Evolutionary conservation across 2,113 vertebrate genomes (phyloP), one percentile per base, ranked within the genome.

Genomic region (Psophia crepitans): DNA sequence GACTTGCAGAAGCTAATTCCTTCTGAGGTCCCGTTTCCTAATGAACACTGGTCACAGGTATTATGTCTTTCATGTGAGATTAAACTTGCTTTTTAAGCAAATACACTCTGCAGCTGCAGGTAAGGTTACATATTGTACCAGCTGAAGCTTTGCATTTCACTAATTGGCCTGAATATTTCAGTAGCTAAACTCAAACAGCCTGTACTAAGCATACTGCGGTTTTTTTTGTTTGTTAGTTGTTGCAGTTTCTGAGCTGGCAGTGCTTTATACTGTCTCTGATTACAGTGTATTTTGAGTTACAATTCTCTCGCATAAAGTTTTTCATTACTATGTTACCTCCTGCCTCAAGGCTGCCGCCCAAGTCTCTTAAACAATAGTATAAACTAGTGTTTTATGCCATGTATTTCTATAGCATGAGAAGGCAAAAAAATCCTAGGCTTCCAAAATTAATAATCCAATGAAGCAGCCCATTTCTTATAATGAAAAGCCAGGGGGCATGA

Each of bases 31-130:
- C 20, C 41, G 28, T 79, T 82, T 94, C 33, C 37, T 92, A 83
- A 84, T 70, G 70, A 93, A 49, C 44, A 61, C 12, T 65, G 48
- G 63, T 33, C 85, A 77, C 73, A 76, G 44, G n/a, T 57, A 41
- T 79, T 64, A 68, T 5, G 20, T 6, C 48, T 82, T 32, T 24
- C 83, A 90, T 12, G 53, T 49, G 56, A 71, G 68, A 81, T 51
- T 75, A 80, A 92, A 90, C 15, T 51, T 88, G 78, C 57, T 85
- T 93, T 93, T 87, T 58, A 85, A 89, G 70, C 27, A 92, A 73
- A 87, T 35, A 27, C 3, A 30, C 69, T 82, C n/a, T 49, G 41
- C 68, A 81, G 73, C 60, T 82, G 73, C 56, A 95, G 86, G 83
- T 89, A 57, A 48, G 30, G 48, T 35, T 7, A 71, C 53, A 35